Evolutionary conservation across 2,797 vertebrate genomes (phyloP).

Genomic region (Eulemur rubriventer): DNA sequence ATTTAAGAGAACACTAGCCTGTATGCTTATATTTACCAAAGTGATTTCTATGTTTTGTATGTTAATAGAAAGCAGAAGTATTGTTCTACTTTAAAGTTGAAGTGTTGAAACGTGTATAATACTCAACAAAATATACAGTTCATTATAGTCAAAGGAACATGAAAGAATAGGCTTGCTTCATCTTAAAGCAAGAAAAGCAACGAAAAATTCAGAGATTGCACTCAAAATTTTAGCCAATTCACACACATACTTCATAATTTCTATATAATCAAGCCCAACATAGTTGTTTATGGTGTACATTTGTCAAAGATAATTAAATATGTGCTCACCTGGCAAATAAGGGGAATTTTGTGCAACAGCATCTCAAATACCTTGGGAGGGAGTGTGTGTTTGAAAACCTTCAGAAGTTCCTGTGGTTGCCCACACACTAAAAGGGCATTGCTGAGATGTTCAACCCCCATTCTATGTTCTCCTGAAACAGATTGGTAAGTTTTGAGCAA

Average conservation of each 20-base stretch:
- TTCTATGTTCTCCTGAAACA: conserved; percentile 76
- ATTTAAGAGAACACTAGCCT: neutral
- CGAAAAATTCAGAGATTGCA: conserved; percentile 17
- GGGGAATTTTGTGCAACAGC: conserved; percentile 75
- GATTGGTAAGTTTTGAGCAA: conserved; percentile 14
- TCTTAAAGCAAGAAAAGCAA: neutral
- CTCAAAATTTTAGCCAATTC: neutral
- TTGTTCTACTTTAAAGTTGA: conserved; percentile 38
- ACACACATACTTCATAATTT: neutral
- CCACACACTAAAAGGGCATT: conserved; percentile 70
- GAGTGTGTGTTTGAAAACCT: conserved; percentile 74
- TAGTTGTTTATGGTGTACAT: neutral
- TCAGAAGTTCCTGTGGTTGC: conserved; percentile 71
- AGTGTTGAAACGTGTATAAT: conserved; percentile 10
- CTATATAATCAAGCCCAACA: neutral
- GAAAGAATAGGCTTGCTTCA: conserved; percentile 21
- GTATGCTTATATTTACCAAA: neutral
- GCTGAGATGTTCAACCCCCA: conserved; percentile 75
- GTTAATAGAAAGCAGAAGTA: neutral
- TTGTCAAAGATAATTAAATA: conserved; percentile 45
- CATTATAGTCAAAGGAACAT: neutral
- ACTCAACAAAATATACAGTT: conserved; percentile 9
- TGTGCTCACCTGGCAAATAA: conserved; percentile 75
- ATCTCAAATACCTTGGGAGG: conserved; percentile 78
- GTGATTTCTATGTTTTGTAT: conserved; percentile 3